Evolutionary conservation across 2,888 invertebrate genomes (phyloP).

Genomic region (Himalopsyche tibetana): DNA sequence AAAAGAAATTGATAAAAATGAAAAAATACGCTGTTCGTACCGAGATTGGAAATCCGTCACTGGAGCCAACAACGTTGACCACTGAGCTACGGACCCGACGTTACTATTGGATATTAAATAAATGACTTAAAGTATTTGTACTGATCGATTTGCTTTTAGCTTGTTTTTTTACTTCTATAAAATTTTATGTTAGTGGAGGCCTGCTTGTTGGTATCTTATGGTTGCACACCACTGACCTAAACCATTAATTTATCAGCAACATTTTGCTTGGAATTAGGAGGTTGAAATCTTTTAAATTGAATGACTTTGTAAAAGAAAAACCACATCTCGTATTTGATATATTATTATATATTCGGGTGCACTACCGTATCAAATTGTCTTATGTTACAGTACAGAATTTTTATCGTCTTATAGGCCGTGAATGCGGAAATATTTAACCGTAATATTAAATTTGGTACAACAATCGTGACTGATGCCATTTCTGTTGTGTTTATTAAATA

Average conservation of each 20-base stretch:
- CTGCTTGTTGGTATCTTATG: too few relatives aligned
- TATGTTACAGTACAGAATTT: background rate
- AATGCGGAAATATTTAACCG: constrained; percentile 30
- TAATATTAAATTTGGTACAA: background rate
- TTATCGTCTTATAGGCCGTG: constrained; percentile 10
- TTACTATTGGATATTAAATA: too few relatives aligned
- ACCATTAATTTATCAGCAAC: background rate
- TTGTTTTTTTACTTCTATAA: too few relatives aligned
- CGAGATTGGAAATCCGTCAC: too few relatives aligned
- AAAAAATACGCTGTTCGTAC: too few relatives aligned
- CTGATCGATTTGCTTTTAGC: too few relatives aligned
- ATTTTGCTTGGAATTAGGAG: background rate
- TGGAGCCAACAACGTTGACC: too few relatives aligned
- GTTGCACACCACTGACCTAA: background rate
- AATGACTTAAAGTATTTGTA: too few relatives aligned
- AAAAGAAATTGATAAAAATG: too few relatives aligned
- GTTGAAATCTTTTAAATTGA: constrained; percentile 18
- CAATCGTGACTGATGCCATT: background rate
- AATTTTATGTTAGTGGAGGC: too few relatives aligned
- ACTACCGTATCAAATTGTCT: background rate
- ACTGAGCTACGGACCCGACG: too few relatives aligned
- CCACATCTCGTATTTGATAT: background rate
- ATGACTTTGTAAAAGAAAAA: background rate
- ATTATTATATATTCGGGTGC: constrained; percentile 32
- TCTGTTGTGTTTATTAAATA: background rate